Percentiles rank a stretch among this genome's conserved stretches.
phyloP scores from a whole-genome alignment of 2,113 vertebrate genomes.

The Phrynocephalus versicolor region DNA sequence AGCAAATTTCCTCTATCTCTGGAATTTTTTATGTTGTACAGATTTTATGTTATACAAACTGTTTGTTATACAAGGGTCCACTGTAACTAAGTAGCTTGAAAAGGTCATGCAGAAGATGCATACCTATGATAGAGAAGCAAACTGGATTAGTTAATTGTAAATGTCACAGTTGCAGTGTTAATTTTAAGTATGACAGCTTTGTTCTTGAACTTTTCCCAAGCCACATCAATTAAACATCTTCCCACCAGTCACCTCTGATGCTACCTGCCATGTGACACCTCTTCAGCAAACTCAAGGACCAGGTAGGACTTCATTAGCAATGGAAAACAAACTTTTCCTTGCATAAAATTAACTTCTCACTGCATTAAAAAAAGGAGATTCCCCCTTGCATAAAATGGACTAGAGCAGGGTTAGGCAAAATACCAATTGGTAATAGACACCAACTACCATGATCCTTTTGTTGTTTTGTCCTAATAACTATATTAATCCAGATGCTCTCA shows the following conservation, averaged over 20 bases:
- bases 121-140: background rate
- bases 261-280: too few relatives aligned
- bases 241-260: background rate
- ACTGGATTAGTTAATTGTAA: background rate
- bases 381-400: too few relatives aligned
- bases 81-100: background rate
- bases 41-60: too few relatives aligned
- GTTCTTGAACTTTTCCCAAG: background rate
- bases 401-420: too few relatives aligned
- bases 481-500: too few relatives aligned
- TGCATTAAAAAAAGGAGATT: too few relatives aligned
- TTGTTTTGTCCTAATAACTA: too few relatives aligned
- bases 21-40: too few relatives aligned
- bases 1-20: too few relatives aligned
- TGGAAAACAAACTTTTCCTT: background rate
- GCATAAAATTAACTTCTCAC: background rate
- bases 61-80: too few relatives aligned
- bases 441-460: too few relatives aligned
- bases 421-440: too few relatives aligned
- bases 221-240: background rate
- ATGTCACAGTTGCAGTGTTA: background rate
- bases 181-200: background rate
- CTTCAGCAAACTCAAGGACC: background rate
- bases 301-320: background rate
- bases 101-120: background rate